These are phyloP conservation scores for Peromyscus nudipes DNA, from an alignment of 2,797 vertebrate species.

Conservation along the genomic window DNA sequence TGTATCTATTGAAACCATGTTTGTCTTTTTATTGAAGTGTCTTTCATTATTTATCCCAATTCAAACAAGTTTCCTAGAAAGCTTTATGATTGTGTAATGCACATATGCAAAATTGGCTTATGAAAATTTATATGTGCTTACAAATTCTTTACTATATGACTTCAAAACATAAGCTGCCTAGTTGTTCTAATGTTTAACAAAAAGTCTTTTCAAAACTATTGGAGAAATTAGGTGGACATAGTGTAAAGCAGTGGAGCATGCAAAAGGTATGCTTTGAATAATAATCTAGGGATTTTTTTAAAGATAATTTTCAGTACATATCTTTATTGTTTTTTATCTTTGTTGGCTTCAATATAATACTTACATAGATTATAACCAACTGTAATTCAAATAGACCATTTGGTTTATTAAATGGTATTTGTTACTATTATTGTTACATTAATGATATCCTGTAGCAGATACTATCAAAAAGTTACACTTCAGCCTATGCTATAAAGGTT, in stretches of 20 bases:
- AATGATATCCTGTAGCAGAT: conserved; percentile 29
- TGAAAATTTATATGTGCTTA: conserved; percentile 42
- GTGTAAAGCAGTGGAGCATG: neutral
- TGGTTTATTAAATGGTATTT: conserved; percentile 14
- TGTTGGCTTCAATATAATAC: conserved; percentile 28
- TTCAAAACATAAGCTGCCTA: conserved; percentile 20
- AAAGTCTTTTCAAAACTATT: conserved; percentile 42
- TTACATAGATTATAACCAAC: neutral
- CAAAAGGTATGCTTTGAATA: conserved; percentile 21
- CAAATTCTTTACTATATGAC: conserved; percentile 6
- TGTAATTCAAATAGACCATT: conserved; percentile 37
- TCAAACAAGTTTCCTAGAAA: conserved; percentile 52
- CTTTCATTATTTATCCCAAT: conserved; percentile 59
- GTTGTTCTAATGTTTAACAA: conserved; percentile 1
- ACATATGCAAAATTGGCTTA: neutral
- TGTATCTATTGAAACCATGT: conserved; percentile 22
- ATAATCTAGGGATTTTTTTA: neutral
- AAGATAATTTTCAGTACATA: conserved; percentile 19
- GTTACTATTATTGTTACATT: neutral
- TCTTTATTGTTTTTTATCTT: conserved; percentile 29
- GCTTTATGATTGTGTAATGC: neutral
- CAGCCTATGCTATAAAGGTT: neutral
- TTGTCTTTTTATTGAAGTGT: conserved; percentile 52
- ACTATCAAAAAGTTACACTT: conserved; percentile 30
- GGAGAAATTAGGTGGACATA: neutral